Percentiles rank a stretch among this genome's conserved stretches.
Conservation (phyloP, 37 sponge, comb jelly and placozoan genomes). For the Crambe crambe region DNA sequence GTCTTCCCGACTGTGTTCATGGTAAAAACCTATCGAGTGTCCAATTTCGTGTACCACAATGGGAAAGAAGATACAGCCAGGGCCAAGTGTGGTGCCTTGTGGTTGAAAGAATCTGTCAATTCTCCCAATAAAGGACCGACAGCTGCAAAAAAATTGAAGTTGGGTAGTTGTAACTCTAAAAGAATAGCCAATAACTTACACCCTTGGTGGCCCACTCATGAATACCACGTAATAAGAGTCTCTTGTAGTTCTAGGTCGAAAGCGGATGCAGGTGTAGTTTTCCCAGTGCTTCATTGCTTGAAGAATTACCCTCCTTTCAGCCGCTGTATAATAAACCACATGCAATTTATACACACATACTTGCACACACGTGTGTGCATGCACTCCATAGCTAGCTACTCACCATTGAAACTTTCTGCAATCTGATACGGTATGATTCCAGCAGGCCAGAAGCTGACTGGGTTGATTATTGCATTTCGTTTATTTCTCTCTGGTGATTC, state of each 20-base stretch:
- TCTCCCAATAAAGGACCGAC: slow-evolving; percentile 52
- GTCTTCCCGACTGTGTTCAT: slow-evolving; percentile 69
- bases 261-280: slow-evolving; percentile 72
- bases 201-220: slow-evolving; percentile 52
- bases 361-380: background rate
- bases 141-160: slow-evolving; percentile 19
- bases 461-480: background rate
- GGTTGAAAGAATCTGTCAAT: background rate
- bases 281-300: slow-evolving; percentile 82
- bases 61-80: slow-evolving; percentile 8
- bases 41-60: slow-evolving; percentile 70
- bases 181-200: slow-evolving; percentile 22
- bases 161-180: background rate
- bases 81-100: slow-evolving; percentile 23
- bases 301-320: slow-evolving; percentile 44
- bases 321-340: background rate
- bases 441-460: slow-evolving; percentile 51
- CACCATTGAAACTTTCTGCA: slow-evolving; percentile 34
- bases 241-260: slow-evolving; percentile 10
- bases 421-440: slow-evolving; percentile 53
- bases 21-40: slow-evolving; percentile 68
- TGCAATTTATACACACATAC: background rate
- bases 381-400: background rate
- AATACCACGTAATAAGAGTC: slow-evolving; percentile 30
- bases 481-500: background rate